A percentile compares a stretch with the other conserved stretches of the same genome.
These are phyloP conservation scores for Dipodomys merriami DNA, from an alignment of 2,113 vertebrate species.

Conservation along the genomic window DNA sequence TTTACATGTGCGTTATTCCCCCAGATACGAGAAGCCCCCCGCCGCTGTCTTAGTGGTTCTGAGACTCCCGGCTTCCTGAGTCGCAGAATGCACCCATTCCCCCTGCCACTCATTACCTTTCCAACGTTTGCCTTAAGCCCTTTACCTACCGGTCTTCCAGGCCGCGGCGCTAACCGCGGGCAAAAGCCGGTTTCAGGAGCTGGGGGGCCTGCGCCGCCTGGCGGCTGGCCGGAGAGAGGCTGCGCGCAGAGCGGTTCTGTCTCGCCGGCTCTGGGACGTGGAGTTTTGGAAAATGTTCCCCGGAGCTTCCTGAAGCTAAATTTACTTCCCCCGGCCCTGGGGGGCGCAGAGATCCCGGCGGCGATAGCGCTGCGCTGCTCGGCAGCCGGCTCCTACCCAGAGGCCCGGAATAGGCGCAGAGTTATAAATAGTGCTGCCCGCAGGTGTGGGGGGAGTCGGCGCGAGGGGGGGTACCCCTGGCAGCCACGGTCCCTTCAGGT, in stretches of 20 bases:
- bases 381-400: slow-evolving; percentile 1
- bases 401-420: slow-evolving; percentile 73
- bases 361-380: slow-evolving; percentile 65
- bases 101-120: neutral
- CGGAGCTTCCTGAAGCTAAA: slow-evolving; percentile 80
- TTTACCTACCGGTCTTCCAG: neutral
- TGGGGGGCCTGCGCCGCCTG: slow-evolving; percentile 36
- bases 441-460: slow-evolving; percentile 76
- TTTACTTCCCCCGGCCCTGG: slow-evolving; percentile 72
- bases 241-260: neutral
- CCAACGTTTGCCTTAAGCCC: neutral
- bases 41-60: neutral
- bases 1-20: slow-evolving; percentile 47
- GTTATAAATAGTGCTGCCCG: slow-evolving; percentile 82
- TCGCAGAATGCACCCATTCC: neutral
- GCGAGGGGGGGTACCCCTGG: slow-evolving; percentile 72
- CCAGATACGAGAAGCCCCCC: neutral
- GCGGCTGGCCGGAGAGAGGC: slow-evolving; percentile 2
- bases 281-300: slow-evolving; percentile 82
- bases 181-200: neutral
- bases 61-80: neutral
- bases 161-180: neutral
- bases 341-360: slow-evolving; percentile 79
- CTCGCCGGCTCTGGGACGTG: slow-evolving; percentile 48
- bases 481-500: slow-evolving; percentile 78